Base-by-base conservation (phyloP, 1,140 invertebrate genomes). In the Rhyacophila brunnea region DNA sequence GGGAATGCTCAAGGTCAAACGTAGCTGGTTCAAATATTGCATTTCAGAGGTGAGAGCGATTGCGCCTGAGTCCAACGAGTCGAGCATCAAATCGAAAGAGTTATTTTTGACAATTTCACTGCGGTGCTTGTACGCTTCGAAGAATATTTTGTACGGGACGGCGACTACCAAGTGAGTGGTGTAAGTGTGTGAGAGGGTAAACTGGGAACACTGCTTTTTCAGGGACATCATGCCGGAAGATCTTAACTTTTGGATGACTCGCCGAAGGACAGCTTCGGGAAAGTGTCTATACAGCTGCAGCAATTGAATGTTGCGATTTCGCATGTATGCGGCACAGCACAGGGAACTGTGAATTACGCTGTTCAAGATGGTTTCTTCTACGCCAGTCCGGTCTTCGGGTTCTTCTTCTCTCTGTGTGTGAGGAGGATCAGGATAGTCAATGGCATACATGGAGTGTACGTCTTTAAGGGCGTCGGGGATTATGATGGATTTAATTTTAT, bases 271-370 rank as follows among this genome's bases (percentile, higher is more conserved):
- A 14, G 66, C 68, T 50, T 88, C 85, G 0, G 84, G 77, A 73
- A 86, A 88, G 45, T 84, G 81, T 59, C 86, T 82, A 64, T 87
- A 88, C 19, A 87, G 77, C 58, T 80, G 78, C 52, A 85, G 85
- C 19, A 87, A 65, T 17, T 85, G 82, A 66, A 83, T 84, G 0
- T 78, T 76, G 75, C 77, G 84, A 1, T 74, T 80, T 32, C 76
- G 72, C 63, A 81, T 79, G 47, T 85, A 81, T 15, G 78, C 73
- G 6, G 72, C 74, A 51, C 79, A 81, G 28, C 79, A 81, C 67
- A 88, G 74, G 0, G 84, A 81, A 66, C 83, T 84, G 64, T 84
- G 79, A 55, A 83, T 78, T 0, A 81, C 70, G n/a, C 47, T 49
- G 15, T 17, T 23, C 7, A 65, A 35, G 6, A 51, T 34, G 6